Percentiles rank a stretch among this genome's conserved stretches.
Conservation (phyloP, 2,888 invertebrate species). For the Drosophila testacea region DNA sequence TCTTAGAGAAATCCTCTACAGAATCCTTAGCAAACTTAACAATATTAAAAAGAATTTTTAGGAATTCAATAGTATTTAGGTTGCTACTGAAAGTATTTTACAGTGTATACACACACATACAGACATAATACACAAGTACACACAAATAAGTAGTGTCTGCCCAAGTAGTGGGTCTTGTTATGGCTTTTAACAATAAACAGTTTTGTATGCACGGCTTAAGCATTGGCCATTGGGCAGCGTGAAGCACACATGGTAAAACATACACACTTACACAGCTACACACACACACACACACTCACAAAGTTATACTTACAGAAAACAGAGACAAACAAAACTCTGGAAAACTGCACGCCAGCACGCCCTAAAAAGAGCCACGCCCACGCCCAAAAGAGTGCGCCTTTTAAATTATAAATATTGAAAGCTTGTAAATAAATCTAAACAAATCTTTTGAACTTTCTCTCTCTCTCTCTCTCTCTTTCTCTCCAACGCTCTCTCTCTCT, state of each 20-base stretch:
- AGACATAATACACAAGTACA: not conserved
- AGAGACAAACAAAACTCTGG: conserved; percentile 34
- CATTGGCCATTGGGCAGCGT: conserved; percentile 47
- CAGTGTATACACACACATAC: not conserved
- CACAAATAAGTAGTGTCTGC: conserved; percentile 38
- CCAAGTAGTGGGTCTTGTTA: conserved; percentile 59
- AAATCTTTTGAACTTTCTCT: conserved; percentile 52
- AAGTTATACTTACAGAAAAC: conserved; percentile 32
- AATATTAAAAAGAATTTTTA: not conserved
- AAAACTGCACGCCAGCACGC: conserved; percentile 57
- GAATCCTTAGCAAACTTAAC: not conserved
- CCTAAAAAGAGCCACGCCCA: conserved; percentile 36
- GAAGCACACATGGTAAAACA: conserved; percentile 23
- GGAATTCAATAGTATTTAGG: no score
- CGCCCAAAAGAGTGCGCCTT: conserved; percentile 53
- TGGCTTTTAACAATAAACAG: conserved; percentile 57
- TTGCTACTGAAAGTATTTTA: not conserved
- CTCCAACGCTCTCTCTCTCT: conserved; percentile 32
- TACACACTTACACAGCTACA: conserved; percentile 21
- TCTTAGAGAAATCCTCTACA: no score
- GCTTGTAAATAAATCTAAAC: conserved; percentile 56
- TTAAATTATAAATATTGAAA: conserved; percentile 31
- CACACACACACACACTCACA: conserved; percentile 26
- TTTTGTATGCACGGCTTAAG: conserved; percentile 61
- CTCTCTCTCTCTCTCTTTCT: conserved; percentile 37